Conservation (phyloP, 35 echinoderm and acorn worm species). For the Lytechinus variegatus region DNA sequence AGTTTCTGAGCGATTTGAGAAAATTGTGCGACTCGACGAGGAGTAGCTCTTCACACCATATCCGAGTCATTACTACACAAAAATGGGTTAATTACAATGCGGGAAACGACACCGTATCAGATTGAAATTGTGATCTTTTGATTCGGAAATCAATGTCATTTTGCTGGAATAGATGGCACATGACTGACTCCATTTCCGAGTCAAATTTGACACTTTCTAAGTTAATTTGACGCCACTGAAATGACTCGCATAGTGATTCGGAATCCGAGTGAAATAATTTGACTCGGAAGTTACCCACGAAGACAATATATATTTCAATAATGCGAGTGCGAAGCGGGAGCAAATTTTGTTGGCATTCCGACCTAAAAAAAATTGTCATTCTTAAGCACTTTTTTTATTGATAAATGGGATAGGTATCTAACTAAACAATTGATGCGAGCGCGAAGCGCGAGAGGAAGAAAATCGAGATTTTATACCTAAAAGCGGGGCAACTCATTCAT, state of each 20-base stretch:
- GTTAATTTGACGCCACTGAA: conserved; percentile 49
- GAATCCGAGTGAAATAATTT: conserved; percentile 46
- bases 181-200: conserved; percentile 39
- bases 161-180: conserved; percentile 38
- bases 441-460: too few species aligned
- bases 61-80: conserved; percentile 43
- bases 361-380: too few species aligned
- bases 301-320: too few species aligned
- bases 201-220: conserved; percentile 41
- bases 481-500: too few species aligned
- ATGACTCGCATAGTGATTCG: conserved; percentile 32
- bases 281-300: conserved; percentile 48
- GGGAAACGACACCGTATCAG: conserved; percentile 48
- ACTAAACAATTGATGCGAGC: too few species aligned
- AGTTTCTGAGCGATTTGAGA: conserved; percentile 46
- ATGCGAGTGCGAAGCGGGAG: too few species aligned
- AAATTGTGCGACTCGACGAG: conserved; percentile 48
- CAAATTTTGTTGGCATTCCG: too few species aligned
- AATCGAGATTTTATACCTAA: too few species aligned
- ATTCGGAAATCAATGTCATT: conserved; percentile 44
- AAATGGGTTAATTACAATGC: conserved; percentile 46
- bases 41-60: conserved; percentile 42
- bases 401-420: too few species aligned
- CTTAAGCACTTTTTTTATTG: too few species aligned
- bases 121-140: conserved; percentile 43